Evolutionary conservation across 2,113 vertebrate species (phyloP).

Genomic region (Aspidoscelis tigris): DNA sequence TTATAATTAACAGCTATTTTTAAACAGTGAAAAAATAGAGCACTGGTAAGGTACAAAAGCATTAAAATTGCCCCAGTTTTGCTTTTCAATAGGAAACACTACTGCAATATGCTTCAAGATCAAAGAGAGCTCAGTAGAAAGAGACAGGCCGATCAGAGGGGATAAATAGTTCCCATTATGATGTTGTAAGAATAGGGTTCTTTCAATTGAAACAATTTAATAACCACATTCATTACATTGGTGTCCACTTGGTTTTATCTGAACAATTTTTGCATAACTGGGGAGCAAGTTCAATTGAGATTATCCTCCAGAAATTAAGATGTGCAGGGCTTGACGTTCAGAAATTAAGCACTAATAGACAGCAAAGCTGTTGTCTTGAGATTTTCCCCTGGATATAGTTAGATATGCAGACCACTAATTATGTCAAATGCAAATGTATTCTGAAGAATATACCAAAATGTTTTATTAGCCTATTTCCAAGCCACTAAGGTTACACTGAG

Average conservation of each 20-base stretch:
- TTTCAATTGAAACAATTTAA: conserved; percentile 99
- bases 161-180: conserved; percentile 99
- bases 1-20: conserved; percentile 99
- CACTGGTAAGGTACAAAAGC: conserved; percentile 99
- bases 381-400: conserved; percentile 86
- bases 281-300: conserved; percentile 87
- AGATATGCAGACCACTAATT: conserved; percentile 93
- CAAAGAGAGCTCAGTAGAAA: conserved; percentile 98
- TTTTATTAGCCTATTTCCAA: conserved; percentile 71
- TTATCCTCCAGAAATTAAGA: conserved; percentile 95
- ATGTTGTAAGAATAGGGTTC: conserved; percentile 97
- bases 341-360: conserved; percentile 95
- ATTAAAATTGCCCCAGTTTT: conserved; percentile 99
- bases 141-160: conserved; percentile 97
- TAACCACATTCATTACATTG: conserved; percentile 99
- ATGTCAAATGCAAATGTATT: conserved; percentile 90
- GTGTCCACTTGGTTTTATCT: conserved; percentile 90
- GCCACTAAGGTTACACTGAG: conserved; percentile 60
- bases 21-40: conserved; percentile 99
- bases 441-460: conserved; percentile 79
- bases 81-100: conserved; percentile 99
- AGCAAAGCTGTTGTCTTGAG: conserved; percentile 91
- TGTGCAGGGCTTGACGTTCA: conserved; percentile 93
- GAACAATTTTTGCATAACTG: conserved; percentile 84
- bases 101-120: conserved; percentile 99